phyloP scores from a whole-genome alignment of 2,113 vertebrate species.

The Stictonetta naevosa region DNA sequence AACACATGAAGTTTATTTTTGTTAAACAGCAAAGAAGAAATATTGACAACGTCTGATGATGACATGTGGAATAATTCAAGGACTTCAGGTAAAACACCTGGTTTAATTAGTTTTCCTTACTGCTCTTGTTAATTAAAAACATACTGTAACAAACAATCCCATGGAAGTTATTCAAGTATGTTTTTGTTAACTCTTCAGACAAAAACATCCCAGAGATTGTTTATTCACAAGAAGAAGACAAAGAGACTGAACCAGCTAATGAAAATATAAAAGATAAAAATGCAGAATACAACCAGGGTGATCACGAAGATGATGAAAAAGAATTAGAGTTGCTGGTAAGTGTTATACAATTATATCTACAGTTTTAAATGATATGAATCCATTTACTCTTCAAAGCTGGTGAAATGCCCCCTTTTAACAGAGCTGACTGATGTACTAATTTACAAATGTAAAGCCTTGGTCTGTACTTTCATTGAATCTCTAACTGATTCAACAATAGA shows the following conservation, averaged over 20 bases:
- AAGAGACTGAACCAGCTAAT: constrained; percentile 48
- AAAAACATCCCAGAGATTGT: constrained; percentile 75
- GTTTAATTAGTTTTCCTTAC: constrained; percentile 62
- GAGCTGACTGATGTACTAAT: constrained; percentile 72
- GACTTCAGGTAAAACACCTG: constrained; percentile 63
- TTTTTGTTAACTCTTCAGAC: constrained; percentile 75
- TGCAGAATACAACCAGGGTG: constrained; percentile 44
- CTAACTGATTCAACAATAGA: constrained; percentile 69
- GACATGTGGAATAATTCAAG: constrained; percentile 71
- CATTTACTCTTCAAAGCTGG: constrained; percentile 72
- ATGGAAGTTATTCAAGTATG: constrained; percentile 3
- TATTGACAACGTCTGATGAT: constrained; percentile 45
- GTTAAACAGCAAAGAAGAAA: constrained; percentile 82
- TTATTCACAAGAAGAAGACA: constrained; percentile 73
- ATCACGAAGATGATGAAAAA: constrained; percentile 74
- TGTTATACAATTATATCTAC: constrained; percentile 72
- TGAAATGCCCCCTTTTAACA: constrained; percentile 65
- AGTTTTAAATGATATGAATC: constrained; percentile 69
- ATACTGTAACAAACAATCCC: neutral
- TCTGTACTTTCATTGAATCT: constrained; percentile 53
- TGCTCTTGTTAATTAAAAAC: constrained; percentile 43
- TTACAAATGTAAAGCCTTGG: constrained; percentile 67
- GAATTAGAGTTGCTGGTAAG: constrained; percentile 82
- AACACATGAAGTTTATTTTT: constrained; percentile 51
- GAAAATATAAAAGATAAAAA: constrained; percentile 69